Conservation (phyloP, 2,888 invertebrate species). For the Leptinotarsa rubiginosa region DNA sequence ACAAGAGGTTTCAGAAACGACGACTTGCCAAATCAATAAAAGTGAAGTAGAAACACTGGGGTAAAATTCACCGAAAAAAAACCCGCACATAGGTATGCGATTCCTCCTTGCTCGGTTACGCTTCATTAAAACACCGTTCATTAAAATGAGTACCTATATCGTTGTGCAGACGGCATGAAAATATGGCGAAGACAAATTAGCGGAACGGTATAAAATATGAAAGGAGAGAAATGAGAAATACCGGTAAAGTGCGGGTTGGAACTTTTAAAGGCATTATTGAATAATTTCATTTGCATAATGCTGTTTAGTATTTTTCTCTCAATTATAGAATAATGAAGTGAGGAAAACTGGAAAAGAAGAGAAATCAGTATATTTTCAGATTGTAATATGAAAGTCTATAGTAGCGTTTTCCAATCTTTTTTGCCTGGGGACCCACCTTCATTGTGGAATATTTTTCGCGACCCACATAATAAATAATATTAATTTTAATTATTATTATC, state of each 20-base stretch:
- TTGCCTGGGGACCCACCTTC: no score
- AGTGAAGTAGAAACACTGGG: background rate
- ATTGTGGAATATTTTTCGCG: no score
- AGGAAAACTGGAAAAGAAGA: background rate
- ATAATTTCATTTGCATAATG: constrained; percentile 23
- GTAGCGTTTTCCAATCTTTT: no score
- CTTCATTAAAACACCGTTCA: constrained; percentile 56
- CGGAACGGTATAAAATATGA: constrained; percentile 43
- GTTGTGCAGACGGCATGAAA: constrained; percentile 45
- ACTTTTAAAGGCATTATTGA: constrained; percentile 26
- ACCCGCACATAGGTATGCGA: background rate
- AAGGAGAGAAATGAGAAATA: constrained; percentile 25
- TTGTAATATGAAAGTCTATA: background rate
- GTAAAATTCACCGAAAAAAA: background rate
- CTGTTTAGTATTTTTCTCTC: constrained; percentile 13
- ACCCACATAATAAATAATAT: no score
- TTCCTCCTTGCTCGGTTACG: constrained; percentile 33
- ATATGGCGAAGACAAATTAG: constrained; percentile 49
- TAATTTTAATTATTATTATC: no score
- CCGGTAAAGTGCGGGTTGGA: constrained; percentile 7
- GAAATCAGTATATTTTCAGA: background rate
- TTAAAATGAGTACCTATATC: constrained; percentile 55
- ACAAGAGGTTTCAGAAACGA: no score
- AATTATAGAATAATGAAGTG: constrained; percentile 4
- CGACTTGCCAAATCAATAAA: no score